Percentiles rank a stretch among this genome's conserved stretches.
Conservation (phyloP, 2,113 vertebrate genomes). For the Labeo rohita region DNA sequence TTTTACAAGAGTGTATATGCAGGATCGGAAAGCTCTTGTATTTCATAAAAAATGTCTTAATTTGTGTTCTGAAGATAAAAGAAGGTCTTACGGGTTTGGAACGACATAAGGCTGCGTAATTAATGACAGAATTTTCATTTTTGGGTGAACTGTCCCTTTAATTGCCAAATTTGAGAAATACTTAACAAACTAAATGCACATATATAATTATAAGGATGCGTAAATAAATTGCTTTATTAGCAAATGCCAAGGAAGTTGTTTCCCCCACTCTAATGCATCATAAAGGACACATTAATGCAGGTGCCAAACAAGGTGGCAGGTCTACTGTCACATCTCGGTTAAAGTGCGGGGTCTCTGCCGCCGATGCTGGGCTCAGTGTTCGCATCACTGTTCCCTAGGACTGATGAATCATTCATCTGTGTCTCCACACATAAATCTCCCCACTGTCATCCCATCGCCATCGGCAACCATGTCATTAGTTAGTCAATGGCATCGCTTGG, state of each 20-base stretch:
- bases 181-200: too few relatives aligned
- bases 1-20: too few relatives aligned
- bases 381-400: constrained; percentile 35
- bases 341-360: background rate
- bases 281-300: constrained; percentile 3
- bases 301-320: constrained; percentile 15
- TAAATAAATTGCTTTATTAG: background rate
- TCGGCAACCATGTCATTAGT: constrained; percentile 71
- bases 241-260: background rate
- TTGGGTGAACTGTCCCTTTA: too few relatives aligned
- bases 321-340: constrained; percentile 23
- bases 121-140: too few relatives aligned
- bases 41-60: too few relatives aligned
- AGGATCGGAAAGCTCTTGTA: too few relatives aligned
- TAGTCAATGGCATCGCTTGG: constrained; percentile 71
- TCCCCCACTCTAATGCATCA: background rate
- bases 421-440: constrained; percentile 76
- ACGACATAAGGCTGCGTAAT: too few relatives aligned
- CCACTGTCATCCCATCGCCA: constrained; percentile 63
- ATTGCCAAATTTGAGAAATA: too few relatives aligned
- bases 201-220: background rate
- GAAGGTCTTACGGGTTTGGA: too few relatives aligned
- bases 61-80: too few relatives aligned
- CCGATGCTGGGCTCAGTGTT: constrained; percentile 8
- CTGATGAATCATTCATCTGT: constrained; percentile 76